Conservation (phyloP, 2,797 vertebrate genomes). For the Poeciliopsis presidionis region DNA sequence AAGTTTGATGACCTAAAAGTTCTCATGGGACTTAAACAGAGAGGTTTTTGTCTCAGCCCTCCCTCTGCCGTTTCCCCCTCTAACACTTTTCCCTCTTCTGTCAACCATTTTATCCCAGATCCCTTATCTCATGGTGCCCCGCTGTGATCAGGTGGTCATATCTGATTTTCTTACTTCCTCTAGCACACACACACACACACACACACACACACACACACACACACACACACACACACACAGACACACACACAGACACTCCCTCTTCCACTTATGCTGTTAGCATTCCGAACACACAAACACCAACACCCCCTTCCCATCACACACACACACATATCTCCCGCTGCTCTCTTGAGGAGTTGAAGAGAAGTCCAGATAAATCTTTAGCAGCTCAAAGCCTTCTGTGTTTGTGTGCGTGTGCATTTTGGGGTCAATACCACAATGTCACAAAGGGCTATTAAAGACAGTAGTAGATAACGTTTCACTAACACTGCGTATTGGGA, state of each 20-base stretch:
- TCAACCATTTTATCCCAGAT: conserved; percentile 16
- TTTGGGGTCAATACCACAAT: background rate
- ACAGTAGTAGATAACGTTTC: background rate
- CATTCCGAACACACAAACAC: conserved; percentile 44
- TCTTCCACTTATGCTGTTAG: conserved; percentile 27
- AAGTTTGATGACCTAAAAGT: background rate
- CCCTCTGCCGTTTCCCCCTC: conserved; percentile 5
- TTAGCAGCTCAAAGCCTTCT: conserved; percentile 43
- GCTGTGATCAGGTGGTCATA: conserved; percentile 52
- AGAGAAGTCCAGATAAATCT: conserved; percentile 63
- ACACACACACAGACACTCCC: background rate
- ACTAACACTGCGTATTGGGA: background rate
- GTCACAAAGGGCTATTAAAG: conserved; percentile 16
- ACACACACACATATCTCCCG: background rate
- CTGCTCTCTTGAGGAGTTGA: conserved; percentile 61
- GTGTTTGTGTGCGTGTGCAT: conserved; percentile 11
- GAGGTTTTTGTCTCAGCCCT: background rate
- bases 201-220: conserved; percentile 8
- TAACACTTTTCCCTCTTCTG: background rate
- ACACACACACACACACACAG: background rate
- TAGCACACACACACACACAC: conserved; percentile 3
- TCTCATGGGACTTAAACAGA: background rate
- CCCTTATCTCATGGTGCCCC: conserved; percentile 40
- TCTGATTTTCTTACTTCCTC: conserved; percentile 63
- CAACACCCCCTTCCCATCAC: background rate